Conservation (phyloP, 2,797 vertebrate species). For the Benthosema pterotum region DNA sequence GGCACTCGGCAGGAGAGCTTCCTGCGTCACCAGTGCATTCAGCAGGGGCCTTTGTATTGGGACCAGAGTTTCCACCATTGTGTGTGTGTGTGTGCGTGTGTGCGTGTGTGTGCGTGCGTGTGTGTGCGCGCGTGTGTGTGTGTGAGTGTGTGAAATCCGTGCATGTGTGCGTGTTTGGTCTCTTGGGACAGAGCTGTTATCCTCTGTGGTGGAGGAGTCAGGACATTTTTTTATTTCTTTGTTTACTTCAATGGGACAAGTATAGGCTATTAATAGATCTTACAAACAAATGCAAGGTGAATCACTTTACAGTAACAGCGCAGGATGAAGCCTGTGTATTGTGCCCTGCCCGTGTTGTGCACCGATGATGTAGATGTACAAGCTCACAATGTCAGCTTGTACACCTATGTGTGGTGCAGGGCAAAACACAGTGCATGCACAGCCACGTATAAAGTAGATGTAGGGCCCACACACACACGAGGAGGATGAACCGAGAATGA, state of each 20-base stretch:
- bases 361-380: too few species aligned
- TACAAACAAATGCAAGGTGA: too few species aligned
- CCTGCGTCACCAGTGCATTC: conserved; percentile 62
- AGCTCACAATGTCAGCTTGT: too few species aligned
- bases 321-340: not conserved
- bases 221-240: not conserved
- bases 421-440: too few species aligned
- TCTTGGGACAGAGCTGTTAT: conserved; percentile 42
- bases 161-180: not conserved
- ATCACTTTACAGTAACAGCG: conserved; percentile 11
- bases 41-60: conserved; percentile 63
- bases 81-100: conserved; percentile 20
- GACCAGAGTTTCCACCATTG: conserved; percentile 73
- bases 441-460: conserved; percentile 5
- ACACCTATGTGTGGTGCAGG: too few species aligned
- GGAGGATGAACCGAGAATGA: not conserved
- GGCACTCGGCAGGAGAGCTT: conserved; percentile 48
- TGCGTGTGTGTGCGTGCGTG: too few species aligned
- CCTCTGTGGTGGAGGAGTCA: conserved; percentile 37
- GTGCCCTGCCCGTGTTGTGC: too few species aligned
- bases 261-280: too few species aligned
- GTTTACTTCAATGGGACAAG: too few species aligned
- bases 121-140: too few species aligned
- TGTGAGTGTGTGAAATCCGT: too few species aligned
- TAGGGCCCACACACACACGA: conserved; percentile 21